Evolutionary conservation across 2,888 invertebrate genomes (phyloP).

Genomic region (Metellina segmentata): DNA sequence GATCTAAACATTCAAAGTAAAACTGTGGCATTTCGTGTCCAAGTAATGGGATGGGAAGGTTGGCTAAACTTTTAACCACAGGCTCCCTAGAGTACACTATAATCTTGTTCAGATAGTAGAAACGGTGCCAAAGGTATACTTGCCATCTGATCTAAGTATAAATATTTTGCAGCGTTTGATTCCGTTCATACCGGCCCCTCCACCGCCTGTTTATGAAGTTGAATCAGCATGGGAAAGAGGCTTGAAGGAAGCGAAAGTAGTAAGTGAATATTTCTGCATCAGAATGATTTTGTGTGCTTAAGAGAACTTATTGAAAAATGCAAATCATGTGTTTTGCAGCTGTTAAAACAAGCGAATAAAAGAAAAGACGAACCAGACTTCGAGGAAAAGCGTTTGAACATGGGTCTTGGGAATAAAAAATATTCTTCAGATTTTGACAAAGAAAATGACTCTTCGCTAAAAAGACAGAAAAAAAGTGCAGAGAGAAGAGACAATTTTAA

Average conservation of each 20-base stretch:
- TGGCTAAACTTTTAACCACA: no score
- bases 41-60: no score
- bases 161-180: neutral
- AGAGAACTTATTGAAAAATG: neutral
- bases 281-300: neutral
- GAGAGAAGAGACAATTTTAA: neutral
- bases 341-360: constrained; percentile 93
- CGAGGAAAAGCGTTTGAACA: constrained; percentile 96
- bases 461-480: constrained; percentile 46
- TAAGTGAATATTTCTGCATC: constrained; percentile 79
- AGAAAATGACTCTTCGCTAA: constrained; percentile 79
- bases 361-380: constrained; percentile 96
- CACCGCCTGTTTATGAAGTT: constrained; percentile 8
- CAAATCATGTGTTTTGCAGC: constrained; percentile 81
- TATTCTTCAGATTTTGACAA: constrained; percentile 82
- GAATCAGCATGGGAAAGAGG: constrained; percentile 98
- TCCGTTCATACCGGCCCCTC: constrained; percentile 8
- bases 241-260: constrained; percentile 95
- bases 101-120: no score
- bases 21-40: no score
- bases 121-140: no score
- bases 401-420: constrained; percentile 89
- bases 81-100: no score
- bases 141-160: no score
- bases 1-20: no score